Evolutionary conservation across 1,140 invertebrate genomes (phyloP).

Genomic region (Hypothenemus hampei): DNA sequence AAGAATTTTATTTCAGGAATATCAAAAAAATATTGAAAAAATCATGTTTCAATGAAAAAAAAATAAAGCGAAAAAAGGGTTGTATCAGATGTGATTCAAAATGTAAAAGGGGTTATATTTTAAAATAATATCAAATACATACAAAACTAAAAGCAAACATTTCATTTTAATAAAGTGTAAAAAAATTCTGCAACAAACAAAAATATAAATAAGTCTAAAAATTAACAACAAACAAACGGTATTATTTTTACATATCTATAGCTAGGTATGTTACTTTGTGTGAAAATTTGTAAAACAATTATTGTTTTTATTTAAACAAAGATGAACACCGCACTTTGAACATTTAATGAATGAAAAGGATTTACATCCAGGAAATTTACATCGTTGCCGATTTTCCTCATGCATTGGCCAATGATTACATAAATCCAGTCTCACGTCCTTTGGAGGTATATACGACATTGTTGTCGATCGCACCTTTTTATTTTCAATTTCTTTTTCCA

Average conservation of each 20-base stretch:
- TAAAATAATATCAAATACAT: no score
- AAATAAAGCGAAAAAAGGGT: neutral
- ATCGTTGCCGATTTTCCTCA: neutral
- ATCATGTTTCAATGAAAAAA: neutral
- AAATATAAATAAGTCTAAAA: no score
- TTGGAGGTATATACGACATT: conserved; percentile 1
- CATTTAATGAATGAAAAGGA: conserved; percentile 20
- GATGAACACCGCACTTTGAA: conserved; percentile 23
- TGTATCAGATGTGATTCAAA: neutral
- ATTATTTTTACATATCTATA: no score
- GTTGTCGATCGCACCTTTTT: conserved; percentile 1
- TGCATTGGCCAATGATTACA: conserved; percentile 4
- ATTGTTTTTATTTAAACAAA: conserved; percentile 29
- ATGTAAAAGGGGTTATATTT: neutral
- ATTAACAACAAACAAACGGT: no score
- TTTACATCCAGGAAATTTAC: conserved; percentile 16
- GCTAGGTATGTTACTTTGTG: neutral
- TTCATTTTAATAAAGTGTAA: no score
- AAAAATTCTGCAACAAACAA: no score
- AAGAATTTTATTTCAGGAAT: neutral
- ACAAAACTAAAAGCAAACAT: no score
- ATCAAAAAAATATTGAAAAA: neutral
- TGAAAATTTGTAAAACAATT: conserved; percentile 23
- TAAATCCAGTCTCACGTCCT: conserved; percentile 7
- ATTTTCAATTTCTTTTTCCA: conserved; percentile 2